Conservation (phyloP, 2,888 invertebrate genomes). For the Eilema sororculum region DNA sequence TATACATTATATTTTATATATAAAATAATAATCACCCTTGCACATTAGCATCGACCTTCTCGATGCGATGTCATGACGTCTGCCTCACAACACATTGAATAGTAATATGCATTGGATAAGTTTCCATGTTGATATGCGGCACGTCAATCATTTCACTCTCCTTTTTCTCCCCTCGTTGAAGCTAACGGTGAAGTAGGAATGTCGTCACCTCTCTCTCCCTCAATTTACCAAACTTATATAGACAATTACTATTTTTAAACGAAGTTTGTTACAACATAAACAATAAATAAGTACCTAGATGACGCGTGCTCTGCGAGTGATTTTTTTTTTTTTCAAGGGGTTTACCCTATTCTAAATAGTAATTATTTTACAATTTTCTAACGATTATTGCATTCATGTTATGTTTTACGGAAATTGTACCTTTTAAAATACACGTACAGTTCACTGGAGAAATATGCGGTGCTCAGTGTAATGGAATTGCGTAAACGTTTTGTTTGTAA, state of each 20-base stretch:
- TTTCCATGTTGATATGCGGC: conserved; percentile 56
- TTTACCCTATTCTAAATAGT: too few relatives aligned
- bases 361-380: too few relatives aligned
- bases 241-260: not conserved
- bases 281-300: too few relatives aligned
- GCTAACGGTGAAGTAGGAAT: too few relatives aligned
- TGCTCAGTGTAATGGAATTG: conserved; percentile 59
- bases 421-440: not conserved
- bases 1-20: too few relatives aligned
- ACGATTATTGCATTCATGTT: not conserved
- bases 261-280: not conserved
- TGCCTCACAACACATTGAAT: conserved; percentile 62
- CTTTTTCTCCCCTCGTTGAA: too few relatives aligned
- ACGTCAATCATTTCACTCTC: conserved; percentile 35
- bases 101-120: conserved; percentile 55
- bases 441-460: conserved; percentile 21
- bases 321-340: too few relatives aligned
- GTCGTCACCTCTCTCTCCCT: conserved; percentile 19
- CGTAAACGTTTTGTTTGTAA: conserved; percentile 72
- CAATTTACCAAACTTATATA: not conserved
- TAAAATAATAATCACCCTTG: conserved; percentile 45
- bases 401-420: not conserved
- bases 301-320: too few relatives aligned
- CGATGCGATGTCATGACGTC: conserved; percentile 55
- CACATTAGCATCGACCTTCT: conserved; percentile 57